Base-by-base conservation (phyloP, 2,113 vertebrate species). In the Vulpes lagopus region DNA sequence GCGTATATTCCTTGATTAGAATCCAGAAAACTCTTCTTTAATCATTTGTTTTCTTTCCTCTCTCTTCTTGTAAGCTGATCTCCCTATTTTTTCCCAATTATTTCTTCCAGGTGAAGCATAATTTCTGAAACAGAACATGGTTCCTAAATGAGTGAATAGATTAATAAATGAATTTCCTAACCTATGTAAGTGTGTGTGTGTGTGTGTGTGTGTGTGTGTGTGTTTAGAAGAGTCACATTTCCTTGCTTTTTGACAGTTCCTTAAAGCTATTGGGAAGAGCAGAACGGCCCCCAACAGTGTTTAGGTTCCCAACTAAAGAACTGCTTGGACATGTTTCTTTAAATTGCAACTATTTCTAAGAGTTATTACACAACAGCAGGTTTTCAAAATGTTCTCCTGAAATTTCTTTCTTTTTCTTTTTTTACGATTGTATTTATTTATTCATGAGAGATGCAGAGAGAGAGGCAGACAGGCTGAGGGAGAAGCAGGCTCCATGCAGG, bases 351-450 rank as follows among this genome's bases (percentile, higher is more conserved):
- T 78, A 35, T 64, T 96, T 93, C 8, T 74, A 78, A 71, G 87
- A 83, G 9, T 65, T 84, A 96, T 60, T 85, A 25, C n/a, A 27
- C 8, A 94, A 93, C 1, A 81, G n/a, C 7, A 38, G 32, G 9
- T 82, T 89, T 93, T 95, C 32, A 89, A 91, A 74, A 81, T 80
- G 19, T 57, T 89, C 64, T 91, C 32, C 38, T 92, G n/a, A 92
- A 95, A 82, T 73, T 88, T 43, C 43, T 43, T 43, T 43, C 43
- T 43, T 43, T 43, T 43, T 43, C 43, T 43, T 43, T 43, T 6
- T 43, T 43, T 43, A 43, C 7, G 43, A 43, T 43, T 43, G 43
- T 43, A 43, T 43, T 43, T 43, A 43, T 43, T 43, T 43, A 43
- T 43, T 43, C 43, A 43, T 43, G 43, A 43, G 43, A 43, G 43